phyloP scores from a whole-genome alignment of 2,113 vertebrate species.

The Gyps fulvus region DNA sequence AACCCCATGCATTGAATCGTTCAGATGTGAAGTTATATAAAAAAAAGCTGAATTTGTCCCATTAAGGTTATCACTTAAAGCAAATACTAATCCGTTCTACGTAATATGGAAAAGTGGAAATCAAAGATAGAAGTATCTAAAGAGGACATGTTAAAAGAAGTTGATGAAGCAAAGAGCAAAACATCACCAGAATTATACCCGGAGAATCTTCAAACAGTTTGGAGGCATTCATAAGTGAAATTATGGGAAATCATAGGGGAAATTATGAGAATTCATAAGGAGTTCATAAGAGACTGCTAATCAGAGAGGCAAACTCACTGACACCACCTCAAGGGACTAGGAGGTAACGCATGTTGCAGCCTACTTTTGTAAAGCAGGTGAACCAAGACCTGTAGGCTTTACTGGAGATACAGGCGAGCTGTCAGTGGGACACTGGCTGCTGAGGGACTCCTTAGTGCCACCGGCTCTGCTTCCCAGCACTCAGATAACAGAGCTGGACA shows the following conservation, averaged over 20 bases:
- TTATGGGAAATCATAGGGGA: neutral
- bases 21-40: neutral
- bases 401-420: neutral
- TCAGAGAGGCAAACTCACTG: neutral
- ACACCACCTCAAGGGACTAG: neutral
- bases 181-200: neutral
- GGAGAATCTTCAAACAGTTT: neutral
- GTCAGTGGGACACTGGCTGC: neutral
- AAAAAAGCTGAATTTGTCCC: neutral
- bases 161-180: neutral
- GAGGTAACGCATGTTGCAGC: accelerated
- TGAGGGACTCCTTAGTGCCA: neutral
- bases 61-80: neutral
- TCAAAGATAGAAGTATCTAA: neutral
- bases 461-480: neutral
- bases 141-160: neutral
- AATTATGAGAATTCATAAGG: neutral
- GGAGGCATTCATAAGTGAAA: neutral
- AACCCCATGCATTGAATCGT: neutral
- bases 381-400: neutral
- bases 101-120: neutral
- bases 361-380: neutral
- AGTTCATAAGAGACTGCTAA: neutral
- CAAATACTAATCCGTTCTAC: neutral
- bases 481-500: neutral